Evolutionary conservation across 2,113 vertebrate species (phyloP), one percentile per base, ranked within the genome.

Genomic region (Chrysemys picta): DNA sequence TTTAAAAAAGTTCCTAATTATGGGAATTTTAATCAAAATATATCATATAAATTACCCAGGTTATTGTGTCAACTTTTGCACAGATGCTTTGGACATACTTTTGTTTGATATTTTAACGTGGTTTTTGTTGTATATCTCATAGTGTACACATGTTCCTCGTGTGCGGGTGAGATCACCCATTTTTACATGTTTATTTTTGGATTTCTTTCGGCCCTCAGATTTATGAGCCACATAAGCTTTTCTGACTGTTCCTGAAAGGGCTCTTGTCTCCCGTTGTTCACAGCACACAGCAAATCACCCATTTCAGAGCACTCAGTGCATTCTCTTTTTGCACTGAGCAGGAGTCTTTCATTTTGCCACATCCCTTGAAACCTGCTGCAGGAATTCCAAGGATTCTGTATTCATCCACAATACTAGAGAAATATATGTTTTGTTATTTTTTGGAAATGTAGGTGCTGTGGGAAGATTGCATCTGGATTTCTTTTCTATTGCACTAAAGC

Each of bases 191-290:
- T 90, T 93, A 79, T 47, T 84, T 59, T 54, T 87, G 79, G 21
- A 57, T 53, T 3, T 3, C 2, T 84, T 89, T 94, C 50, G 90
- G 53, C 35, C 78, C 78, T 95, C 62, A 96, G 95, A 97, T 98
- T 98, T 98, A 97, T 98, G 93, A 97, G 84, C 35, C 69, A 29
- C 87, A 29, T 89, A 91, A 87, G 84, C 83, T 93, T 96, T 97
- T 91, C 95, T 97, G 92, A 94, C 86, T 96, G 82, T 88, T 94
- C 25, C 89, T 95, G 93, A 91, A 91, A 97, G 93, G 89, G 91
- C 95, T 96, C 90, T 86, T 95, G 94, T 95, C 83, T 53, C 22
- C 54, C 76, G 31, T 47, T 97, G 93, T 84, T 96, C 59, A 24
- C 35, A 95, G 24, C 80, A 95, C 59, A 24, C 35, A 95, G 24